These are phyloP conservation scores for Drepana arcuata DNA, from an alignment of 1,140 invertebrate genomes.

Conservation along the genomic window DNA sequence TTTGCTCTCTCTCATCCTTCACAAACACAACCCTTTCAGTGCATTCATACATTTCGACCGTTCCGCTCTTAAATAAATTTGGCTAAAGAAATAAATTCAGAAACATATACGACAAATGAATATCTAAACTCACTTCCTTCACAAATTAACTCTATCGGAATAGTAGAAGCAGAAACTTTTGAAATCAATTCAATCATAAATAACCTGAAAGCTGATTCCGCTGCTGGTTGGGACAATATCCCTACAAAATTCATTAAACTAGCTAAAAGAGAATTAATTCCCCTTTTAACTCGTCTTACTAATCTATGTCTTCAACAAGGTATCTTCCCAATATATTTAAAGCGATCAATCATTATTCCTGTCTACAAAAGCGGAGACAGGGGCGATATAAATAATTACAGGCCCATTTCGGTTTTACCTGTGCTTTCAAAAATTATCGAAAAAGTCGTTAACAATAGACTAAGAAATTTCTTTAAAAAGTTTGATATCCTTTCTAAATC, in stretches of 20 bases:
- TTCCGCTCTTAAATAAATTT: no score
- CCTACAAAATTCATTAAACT: not conserved
- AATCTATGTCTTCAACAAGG: not conserved
- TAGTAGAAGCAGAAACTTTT: not conserved
- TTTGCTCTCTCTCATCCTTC: no score
- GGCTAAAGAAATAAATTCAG: no score
- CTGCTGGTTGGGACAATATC: not conserved
- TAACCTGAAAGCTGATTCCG: not conserved
- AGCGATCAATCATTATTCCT: not conserved
- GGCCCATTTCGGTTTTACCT: not conserved
- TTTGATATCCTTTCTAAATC: not conserved
- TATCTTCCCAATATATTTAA: not conserved
- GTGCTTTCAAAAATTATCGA: not conserved
- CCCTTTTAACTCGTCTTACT: not conserved
- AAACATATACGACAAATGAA: no score
- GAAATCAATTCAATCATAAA: not conserved
- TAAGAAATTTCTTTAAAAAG: not conserved
- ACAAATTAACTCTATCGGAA: no score
- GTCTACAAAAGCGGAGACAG: not conserved
- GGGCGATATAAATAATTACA: not conserved
- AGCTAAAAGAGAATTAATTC: not conserved
- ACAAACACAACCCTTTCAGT: no score
- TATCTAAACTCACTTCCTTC: no score
- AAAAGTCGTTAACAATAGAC: not conserved
- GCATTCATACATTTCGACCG: no score